Conservation (phyloP, 2,888 invertebrate genomes). For the Neoitamus cyanurus region DNA sequence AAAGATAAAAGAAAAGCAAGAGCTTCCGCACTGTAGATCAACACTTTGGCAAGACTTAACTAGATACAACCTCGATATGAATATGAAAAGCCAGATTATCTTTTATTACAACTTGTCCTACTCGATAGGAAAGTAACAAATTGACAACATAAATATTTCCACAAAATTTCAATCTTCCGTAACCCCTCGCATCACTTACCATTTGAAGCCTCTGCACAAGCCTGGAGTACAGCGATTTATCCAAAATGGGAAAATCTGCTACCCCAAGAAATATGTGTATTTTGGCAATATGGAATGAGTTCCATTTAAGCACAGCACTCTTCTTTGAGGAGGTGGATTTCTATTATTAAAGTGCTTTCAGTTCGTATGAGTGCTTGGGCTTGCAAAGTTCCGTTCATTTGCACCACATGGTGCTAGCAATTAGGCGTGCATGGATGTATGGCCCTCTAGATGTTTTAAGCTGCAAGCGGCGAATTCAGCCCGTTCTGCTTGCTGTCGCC, state of each 20-base stretch:
- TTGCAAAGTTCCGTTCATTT: neutral
- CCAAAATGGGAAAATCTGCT: neutral
- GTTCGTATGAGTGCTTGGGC: neutral
- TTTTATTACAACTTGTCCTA: neutral
- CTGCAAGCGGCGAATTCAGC: neutral
- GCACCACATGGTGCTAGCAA: neutral
- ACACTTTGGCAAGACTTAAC: neutral
- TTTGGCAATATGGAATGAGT: neutral
- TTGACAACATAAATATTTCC: neutral
- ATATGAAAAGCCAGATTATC: neutral
- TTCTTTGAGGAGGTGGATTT: neutral
- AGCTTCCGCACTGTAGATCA: neutral
- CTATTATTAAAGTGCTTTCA: neutral
- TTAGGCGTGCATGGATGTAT: neutral
- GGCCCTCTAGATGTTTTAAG: neutral
- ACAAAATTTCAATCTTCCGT: neutral
- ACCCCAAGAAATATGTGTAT: neutral
- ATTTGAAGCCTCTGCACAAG: neutral
- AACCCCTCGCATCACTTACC: neutral
- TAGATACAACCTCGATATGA: too few species aligned
- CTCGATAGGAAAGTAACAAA: neutral
- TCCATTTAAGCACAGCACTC: neutral
- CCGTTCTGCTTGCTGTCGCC: neutral
- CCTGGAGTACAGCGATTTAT: neutral
- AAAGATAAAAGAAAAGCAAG: neutral